These are phyloP conservation scores for Xyrichtys novacula DNA, from an alignment of 2,797 vertebrate species.

Conservation along the genomic window DNA sequence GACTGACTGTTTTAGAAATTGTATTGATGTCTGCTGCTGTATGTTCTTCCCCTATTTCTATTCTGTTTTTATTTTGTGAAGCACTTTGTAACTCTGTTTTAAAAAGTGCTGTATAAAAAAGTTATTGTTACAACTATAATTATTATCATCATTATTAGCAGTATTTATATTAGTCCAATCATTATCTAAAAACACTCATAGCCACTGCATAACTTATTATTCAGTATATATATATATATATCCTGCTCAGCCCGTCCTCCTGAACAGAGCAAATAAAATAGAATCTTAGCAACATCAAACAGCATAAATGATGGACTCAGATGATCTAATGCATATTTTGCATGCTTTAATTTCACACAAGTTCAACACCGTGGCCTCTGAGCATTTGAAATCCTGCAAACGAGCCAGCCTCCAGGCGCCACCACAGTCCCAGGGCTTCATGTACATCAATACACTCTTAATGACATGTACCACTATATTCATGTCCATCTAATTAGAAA, in stretches of 20 bases:
- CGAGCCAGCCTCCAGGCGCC: conserved; percentile 53
- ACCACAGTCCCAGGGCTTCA: conserved; percentile 56
- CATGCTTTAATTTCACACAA: conserved; percentile 55
- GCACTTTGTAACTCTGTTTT: too few relatives aligned
- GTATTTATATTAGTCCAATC: too few relatives aligned
- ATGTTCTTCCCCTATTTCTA: too few relatives aligned
- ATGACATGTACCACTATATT: conserved; percentile 72
- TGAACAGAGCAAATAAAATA: conserved; percentile 52
- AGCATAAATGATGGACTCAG: conserved; percentile 37
- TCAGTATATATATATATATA: too few relatives aligned
- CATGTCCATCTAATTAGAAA: conserved; percentile 79
- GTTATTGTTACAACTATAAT: too few relatives aligned
- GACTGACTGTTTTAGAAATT: too few relatives aligned
- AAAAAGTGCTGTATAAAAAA: too few relatives aligned
- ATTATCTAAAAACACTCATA: too few relatives aligned
- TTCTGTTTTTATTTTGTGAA: too few relatives aligned
- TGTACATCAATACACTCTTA: conserved; percentile 71
- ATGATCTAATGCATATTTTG: conserved; percentile 66
- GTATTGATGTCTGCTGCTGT: too few relatives aligned
- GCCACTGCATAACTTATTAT: too few relatives aligned
- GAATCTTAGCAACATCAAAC: conserved; percentile 32
- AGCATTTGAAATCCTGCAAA: conserved; percentile 38
- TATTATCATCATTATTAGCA: too few relatives aligned
- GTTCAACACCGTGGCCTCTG: conserved; percentile 45
- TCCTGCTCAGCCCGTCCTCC: conserved; percentile 6